Evolutionary conservation across 2,888 invertebrate species (phyloP).

Genomic region (Coleophora flavipennella): DNA sequence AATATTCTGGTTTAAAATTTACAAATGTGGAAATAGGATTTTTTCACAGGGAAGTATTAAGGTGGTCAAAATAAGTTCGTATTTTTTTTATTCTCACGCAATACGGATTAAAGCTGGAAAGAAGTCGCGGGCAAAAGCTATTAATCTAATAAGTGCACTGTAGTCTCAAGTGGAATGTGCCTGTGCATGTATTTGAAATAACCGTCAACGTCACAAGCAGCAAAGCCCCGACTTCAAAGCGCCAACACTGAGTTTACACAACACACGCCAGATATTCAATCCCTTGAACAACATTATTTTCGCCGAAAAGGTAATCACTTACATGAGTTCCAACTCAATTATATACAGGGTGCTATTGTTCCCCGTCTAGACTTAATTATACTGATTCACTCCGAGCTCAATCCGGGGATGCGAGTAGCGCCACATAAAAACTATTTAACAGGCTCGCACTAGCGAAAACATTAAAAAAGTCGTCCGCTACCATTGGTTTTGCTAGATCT

Average conservation of each 20-base stretch:
- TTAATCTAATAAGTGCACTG: no score
- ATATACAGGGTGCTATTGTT: not conserved
- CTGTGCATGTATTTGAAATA: no score
- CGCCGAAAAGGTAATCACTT: conserved; percentile 6
- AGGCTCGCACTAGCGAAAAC: conserved; percentile 37
- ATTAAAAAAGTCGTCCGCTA: conserved; percentile 33
- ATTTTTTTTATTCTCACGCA: no score
- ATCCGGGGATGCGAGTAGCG: conserved; percentile 38
- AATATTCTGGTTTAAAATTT: no score
- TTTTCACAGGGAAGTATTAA: no score
- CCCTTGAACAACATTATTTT: conserved; percentile 9
- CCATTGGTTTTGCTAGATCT: conserved; percentile 19
- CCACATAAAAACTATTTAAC: conserved; percentile 57
- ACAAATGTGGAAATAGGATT: no score
- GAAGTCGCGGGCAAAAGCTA: no score
- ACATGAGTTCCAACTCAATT: no score
- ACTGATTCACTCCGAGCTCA: conserved; percentile 41
- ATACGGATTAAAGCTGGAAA: no score
- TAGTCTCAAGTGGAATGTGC: no score
- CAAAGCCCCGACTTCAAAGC: no score
- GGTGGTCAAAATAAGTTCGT: no score
- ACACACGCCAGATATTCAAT: not conserved
- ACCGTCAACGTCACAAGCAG: not conserved
- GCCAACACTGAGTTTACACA: not conserved
- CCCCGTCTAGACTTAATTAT: conserved; percentile 47